phyloP scores from a whole-genome alignment of 2,113 vertebrate species.

The Hemibates koningsi region DNA sequence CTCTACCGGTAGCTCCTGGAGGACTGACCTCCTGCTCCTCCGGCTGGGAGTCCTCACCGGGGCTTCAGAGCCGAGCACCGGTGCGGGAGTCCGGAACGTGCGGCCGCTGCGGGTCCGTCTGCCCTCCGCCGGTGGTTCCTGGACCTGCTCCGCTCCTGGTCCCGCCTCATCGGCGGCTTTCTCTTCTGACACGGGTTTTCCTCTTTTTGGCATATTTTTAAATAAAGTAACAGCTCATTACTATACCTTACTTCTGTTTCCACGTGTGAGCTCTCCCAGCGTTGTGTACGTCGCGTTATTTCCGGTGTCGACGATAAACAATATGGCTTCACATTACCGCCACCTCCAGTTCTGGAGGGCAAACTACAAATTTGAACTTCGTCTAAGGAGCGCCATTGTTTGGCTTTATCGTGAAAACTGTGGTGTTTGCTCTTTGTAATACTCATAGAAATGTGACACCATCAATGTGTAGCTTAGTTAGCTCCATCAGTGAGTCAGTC shows the following conservation, averaged over 20 bases:
- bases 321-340: neutral
- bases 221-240: neutral
- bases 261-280: constrained; percentile 27
- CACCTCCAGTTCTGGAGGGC: constrained; percentile 1
- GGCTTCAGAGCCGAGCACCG: neutral
- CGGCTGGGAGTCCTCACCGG: constrained; percentile 45
- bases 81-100: constrained; percentile 38
- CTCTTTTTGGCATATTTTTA: constrained; percentile 40
- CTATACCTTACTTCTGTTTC: neutral
- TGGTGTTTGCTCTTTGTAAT: neutral
- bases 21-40: constrained; percentile 54
- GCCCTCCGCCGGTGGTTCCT: constrained; percentile 13
- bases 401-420: neutral
- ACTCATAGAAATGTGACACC: neutral
- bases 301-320: constrained; percentile 17
- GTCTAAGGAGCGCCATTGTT: neutral
- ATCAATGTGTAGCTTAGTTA: neutral
- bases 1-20: constrained; percentile 30
- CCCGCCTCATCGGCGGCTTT: neutral
- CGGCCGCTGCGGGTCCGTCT: constrained; percentile 68
- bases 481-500: neutral
- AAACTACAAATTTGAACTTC: neutral
- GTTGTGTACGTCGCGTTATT: neutral
- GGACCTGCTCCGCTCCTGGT: neutral
- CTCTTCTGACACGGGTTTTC: neutral